Evolutionary conservation across 2,797 vertebrate species (phyloP).

Genomic region (Macroramphosus scolopax): DNA sequence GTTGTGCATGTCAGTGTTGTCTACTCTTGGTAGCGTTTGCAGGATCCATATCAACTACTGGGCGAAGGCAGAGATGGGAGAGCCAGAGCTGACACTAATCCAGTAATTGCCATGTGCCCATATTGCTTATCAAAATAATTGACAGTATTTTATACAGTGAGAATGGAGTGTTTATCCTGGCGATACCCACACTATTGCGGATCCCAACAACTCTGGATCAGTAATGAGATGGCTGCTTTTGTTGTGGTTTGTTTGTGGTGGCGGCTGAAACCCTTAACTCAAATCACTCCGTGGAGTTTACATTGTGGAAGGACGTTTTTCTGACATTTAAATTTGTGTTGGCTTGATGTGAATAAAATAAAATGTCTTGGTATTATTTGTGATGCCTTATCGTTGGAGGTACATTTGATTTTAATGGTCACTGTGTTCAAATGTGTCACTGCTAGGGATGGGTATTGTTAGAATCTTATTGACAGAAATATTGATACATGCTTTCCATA

Average conservation of each 20-base stretch:
- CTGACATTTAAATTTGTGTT: not conserved
- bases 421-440: not conserved
- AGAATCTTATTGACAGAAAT: too few species aligned
- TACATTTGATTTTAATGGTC: too few species aligned
- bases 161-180: constrained; percentile 44
- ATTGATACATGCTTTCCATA: too few species aligned
- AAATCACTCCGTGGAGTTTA: not conserved
- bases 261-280: constrained; percentile 2
- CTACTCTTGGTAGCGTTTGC: constrained; percentile 36
- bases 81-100: constrained; percentile 56
- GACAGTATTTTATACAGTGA: constrained; percentile 52
- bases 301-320: not conserved
- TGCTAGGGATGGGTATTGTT: too few species aligned
- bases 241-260: constrained; percentile 22
- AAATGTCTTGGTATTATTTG: not conserved
- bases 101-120: constrained; percentile 59
- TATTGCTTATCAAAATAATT: constrained; percentile 66
- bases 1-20: constrained; percentile 41
- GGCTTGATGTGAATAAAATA: not conserved
- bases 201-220: constrained; percentile 28
- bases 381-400: too few species aligned
- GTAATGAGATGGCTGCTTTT: constrained; percentile 40
- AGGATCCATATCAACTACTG: constrained; percentile 48
- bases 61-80: constrained; percentile 30
- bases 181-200: constrained; percentile 4